Base-by-base conservation (phyloP, 2,113 vertebrate species). In the Triplophysa siluroides region DNA sequence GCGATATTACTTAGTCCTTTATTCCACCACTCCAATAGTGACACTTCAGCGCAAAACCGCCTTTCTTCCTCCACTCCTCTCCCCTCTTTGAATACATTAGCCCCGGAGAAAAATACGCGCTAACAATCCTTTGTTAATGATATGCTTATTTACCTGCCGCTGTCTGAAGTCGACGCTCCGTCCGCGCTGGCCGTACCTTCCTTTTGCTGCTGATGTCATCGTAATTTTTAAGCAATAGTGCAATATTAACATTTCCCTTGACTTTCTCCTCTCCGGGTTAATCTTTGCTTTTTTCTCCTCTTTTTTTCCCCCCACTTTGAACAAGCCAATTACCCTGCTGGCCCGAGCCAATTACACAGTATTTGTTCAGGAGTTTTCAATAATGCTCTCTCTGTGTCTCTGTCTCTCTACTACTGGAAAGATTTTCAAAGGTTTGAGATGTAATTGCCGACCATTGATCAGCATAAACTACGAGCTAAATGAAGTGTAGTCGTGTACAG, bases 91-190 rank as follows among this genome's bases (percentile, higher is more conserved):
- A 88, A 92, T 92, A 86, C 67, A 91, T 87, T 90, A 89, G 92
- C 90, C 85, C 85, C 89, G 83, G 83, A 71, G 84, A 66, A 86
- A 88, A 68, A 82, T 85, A 83, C 83, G 86, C 86, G 87, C 87
- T 95, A 94, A 94, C 92, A 89, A 93, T 89, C 84, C 65, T 88
- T 88, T 78, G 80, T 88, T 93, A 94, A 94, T 93, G 92, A 91
- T 90, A 92, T 90, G 83, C 68, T 78, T 92, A 90, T 94, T 94
- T 91, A 88, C 91, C 87, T 91, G 89, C 86, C 60, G 86, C 78
- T 75, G 52, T 79, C 62, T 33, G 43, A 66, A 67, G 66, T 83
- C 84, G 78, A 68, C 77, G 63, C 76, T 80, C 76, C 43, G 23
- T 50, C 54, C 50, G 43, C 56, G 21, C 61, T 72, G 52, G 62